Conservation (phyloP, 2,113 vertebrate genomes). For the Cygnus atratus region DNA sequence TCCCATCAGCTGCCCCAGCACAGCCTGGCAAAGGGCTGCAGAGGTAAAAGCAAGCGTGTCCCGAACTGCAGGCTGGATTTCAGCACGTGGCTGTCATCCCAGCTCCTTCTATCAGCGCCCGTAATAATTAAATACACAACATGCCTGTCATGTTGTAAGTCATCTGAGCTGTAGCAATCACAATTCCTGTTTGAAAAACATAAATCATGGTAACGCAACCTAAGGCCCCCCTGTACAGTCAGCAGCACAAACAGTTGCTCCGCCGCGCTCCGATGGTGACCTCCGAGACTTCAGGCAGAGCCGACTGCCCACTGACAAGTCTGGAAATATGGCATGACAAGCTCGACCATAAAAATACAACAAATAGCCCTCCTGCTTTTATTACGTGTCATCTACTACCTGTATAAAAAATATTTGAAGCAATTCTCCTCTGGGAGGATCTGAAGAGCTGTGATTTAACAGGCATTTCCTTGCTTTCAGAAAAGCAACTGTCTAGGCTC, state of each 20-base stretch:
- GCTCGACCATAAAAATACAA: constrained; percentile 13
- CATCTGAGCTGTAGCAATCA: background rate
- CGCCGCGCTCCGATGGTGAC: background rate
- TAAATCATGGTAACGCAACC: background rate
- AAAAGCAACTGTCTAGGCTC: background rate
- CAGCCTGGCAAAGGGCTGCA: background rate
- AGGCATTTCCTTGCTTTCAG: background rate
- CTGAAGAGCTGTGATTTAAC: constrained; percentile 37
- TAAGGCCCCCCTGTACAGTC: background rate
- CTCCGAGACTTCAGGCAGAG: background rate
- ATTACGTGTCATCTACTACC: constrained; percentile 25
- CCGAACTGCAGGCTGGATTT: fast-evolving
- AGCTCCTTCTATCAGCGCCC: background rate
- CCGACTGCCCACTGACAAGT: background rate
- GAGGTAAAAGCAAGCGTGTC: background rate
- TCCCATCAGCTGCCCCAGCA: background rate
- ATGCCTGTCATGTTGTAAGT: background rate
- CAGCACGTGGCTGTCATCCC: background rate
- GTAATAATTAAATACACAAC: background rate
- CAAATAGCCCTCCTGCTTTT: constrained; percentile 31
- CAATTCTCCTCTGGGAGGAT: constrained; percentile 34
- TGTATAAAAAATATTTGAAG: background rate
- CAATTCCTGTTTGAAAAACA: background rate
- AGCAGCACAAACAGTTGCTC: background rate
- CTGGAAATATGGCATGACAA: constrained; percentile 10